A percentile compares a stretch with the other conserved stretches of the same genome.
Evolutionary conservation across 2,888 invertebrate species (phyloP).

Genomic region (Craniophora ligustri): DNA sequence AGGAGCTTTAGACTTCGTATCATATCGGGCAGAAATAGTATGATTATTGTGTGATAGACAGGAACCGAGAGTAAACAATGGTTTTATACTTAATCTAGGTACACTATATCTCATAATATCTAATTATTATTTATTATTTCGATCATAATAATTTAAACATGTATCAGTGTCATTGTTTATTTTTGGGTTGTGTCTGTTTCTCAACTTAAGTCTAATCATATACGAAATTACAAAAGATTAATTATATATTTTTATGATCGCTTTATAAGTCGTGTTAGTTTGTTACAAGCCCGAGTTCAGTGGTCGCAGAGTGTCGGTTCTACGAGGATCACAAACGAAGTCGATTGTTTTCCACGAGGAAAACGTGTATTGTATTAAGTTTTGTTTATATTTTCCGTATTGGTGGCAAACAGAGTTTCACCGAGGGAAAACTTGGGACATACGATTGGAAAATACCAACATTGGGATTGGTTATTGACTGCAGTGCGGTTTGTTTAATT

Average conservation of each 20-base stretch:
- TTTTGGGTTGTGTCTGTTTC: too few relatives aligned
- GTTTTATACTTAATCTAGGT: too few relatives aligned
- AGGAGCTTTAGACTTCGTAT: conserved; percentile 31
- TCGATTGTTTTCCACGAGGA: conserved; percentile 30
- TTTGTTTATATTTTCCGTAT: conserved; percentile 38
- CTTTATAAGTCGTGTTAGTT: neutral
- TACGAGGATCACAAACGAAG: neutral
- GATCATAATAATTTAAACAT: too few relatives aligned
- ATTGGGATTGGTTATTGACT: conserved; percentile 21
- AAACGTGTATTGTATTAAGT: conserved; percentile 36
- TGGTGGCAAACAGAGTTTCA: conserved; percentile 29
- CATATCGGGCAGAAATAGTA: too few relatives aligned
- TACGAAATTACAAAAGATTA: too few relatives aligned
- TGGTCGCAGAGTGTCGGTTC: neutral
- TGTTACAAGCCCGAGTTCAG: neutral
- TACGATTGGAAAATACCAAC: conserved; percentile 31
- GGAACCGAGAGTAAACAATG: too few relatives aligned
- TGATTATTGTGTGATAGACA: too few relatives aligned
- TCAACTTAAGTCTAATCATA: too few relatives aligned
- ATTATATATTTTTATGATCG: too few relatives aligned
- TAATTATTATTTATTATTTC: too few relatives aligned
- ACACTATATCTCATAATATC: too few relatives aligned
- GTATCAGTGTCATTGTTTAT: too few relatives aligned
- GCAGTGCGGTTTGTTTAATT: conserved; percentile 23
- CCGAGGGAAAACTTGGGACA: conserved; percentile 21